A percentile compares a stretch with the other conserved stretches of the same genome.
Conservation (phyloP, 2,113 vertebrate species). For the Lagenorhynchus albirostris region DNA sequence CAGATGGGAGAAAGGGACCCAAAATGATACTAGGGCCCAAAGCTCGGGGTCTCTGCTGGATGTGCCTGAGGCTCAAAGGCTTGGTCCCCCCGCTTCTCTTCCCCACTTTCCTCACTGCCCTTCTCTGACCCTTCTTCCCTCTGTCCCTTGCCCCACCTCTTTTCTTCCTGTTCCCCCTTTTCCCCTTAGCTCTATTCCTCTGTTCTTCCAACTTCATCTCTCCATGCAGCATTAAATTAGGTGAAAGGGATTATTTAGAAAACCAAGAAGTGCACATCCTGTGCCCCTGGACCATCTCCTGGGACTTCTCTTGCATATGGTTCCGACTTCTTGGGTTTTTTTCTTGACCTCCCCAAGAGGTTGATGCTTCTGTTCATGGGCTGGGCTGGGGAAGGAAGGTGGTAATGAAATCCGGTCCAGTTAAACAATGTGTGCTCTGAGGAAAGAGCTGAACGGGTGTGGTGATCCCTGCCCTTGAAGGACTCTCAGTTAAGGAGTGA, state of each 20-base stretch:
- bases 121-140: not conserved
- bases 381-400: not conserved
- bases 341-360: not conserved
- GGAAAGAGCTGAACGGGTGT: not conserved
- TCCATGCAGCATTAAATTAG: not conserved
- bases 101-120: too few relatives aligned
- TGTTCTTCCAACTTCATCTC: not conserved
- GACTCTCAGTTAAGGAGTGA: not conserved
- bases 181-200: not conserved
- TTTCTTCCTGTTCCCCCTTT: not conserved
- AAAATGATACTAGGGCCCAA: not conserved
- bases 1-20: not conserved
- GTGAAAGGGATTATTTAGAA: not conserved
- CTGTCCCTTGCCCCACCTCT: not conserved
- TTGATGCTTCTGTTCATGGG: not conserved
- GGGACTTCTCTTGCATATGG: not conserved
- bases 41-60: not conserved
- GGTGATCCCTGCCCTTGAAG: not conserved
- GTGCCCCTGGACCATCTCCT: too few relatives aligned
- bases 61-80: not conserved
- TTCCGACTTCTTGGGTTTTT: not conserved
- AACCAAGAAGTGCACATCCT: not conserved
- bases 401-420: not conserved
- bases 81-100: not conserved
- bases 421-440: not conserved